Evolutionary conservation across 2,113 vertebrate species (phyloP).

Genomic region (Leptocoma aspasia): DNA sequence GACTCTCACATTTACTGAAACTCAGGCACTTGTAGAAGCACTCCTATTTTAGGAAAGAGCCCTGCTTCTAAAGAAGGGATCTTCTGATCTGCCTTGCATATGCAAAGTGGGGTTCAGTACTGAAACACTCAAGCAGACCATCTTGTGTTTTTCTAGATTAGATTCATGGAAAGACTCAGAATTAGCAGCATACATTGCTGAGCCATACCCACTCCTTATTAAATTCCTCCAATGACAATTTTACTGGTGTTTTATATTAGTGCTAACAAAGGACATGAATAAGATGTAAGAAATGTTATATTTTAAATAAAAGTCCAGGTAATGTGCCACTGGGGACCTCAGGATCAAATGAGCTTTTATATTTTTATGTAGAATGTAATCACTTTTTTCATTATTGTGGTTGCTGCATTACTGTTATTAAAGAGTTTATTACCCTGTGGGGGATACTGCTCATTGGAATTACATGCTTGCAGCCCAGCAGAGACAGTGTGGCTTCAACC

Average conservation of each 20-base stretch:
- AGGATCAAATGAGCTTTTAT: slow-evolving; percentile 81
- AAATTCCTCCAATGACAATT: slow-evolving; percentile 61
- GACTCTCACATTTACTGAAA: neutral
- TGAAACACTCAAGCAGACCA: neutral
- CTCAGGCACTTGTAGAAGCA: neutral
- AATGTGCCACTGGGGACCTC: slow-evolving; percentile 71
- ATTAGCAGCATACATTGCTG: neutral
- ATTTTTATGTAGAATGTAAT: slow-evolving; percentile 81
- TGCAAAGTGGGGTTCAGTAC: neutral
- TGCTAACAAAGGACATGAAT: slow-evolving; percentile 52
- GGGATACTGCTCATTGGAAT: slow-evolving; percentile 60
- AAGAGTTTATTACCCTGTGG: slow-evolving; percentile 73
- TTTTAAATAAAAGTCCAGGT: slow-evolving; percentile 76
- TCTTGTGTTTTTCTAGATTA: neutral
- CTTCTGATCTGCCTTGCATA: neutral
- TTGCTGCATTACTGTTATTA: slow-evolving; percentile 74
- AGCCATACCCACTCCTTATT: slow-evolving; percentile 43
- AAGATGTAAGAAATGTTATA: slow-evolving; percentile 63
- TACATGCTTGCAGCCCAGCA: slow-evolving; percentile 50
- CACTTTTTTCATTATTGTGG: slow-evolving; percentile 76
- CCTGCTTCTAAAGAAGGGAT: neutral
- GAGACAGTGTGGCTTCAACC: slow-evolving; percentile 23
- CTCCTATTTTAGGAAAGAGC: neutral
- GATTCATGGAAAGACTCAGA: neutral
- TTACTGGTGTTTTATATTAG: slow-evolving; percentile 59